phyloP scores from a whole-genome alignment of 92 coral and sea anemone species.

The Isaurus tuberculatus region DNA sequence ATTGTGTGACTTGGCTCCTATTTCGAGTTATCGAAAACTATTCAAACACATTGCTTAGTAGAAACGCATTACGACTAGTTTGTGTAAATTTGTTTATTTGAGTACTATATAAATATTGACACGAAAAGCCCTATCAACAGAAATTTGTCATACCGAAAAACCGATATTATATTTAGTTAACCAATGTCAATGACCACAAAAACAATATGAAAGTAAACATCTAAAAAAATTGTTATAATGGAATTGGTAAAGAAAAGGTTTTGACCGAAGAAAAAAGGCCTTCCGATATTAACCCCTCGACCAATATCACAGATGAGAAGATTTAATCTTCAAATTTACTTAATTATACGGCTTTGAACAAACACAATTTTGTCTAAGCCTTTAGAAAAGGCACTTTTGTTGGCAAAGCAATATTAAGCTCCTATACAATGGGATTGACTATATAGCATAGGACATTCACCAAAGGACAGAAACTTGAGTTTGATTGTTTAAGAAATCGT shows the following conservation, averaged over 20 bases:
- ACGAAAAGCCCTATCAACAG: background rate
- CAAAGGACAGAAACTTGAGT: conserved; percentile 3
- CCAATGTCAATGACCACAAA: background rate
- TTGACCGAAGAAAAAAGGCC: conserved; percentile 6
- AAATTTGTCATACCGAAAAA: background rate
- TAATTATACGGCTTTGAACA: conserved; percentile 62
- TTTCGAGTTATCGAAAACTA: background rate
- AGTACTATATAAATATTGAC: background rate
- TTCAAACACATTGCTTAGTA: background rate
- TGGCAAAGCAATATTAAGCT: background rate
- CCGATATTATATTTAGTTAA: conserved; percentile 1
- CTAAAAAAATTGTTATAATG: conserved; percentile 9
- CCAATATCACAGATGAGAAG: conserved; percentile 37
- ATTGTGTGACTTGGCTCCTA: conserved; percentile 14
- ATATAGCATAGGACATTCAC: background rate
- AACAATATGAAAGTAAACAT: background rate
- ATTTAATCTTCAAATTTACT: conserved; percentile 23
- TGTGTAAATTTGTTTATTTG: background rate
- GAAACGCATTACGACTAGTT: background rate
- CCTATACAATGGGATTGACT: conserved; percentile 5
- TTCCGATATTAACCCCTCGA: background rate
- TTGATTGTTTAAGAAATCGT: conserved; percentile 6
- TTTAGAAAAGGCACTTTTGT: conserved; percentile 28
- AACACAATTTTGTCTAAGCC: conserved; percentile 42
- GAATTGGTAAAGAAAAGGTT: conserved; percentile 8